Evolutionary conservation across 92 coral and sea anemone genomes (phyloP).

Genomic region (Paragorgia papillata): DNA sequence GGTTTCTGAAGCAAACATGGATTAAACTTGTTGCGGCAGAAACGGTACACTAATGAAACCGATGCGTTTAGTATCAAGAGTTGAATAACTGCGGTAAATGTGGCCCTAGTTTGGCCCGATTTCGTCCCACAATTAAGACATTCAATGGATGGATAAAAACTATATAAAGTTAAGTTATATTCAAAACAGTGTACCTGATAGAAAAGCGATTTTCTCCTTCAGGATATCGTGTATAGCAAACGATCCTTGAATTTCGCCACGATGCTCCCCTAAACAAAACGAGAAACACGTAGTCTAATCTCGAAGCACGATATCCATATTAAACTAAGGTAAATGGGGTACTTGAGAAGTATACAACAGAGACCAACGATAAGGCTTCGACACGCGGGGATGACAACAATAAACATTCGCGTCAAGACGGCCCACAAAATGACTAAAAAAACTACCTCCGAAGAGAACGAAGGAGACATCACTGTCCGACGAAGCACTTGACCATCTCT

Average conservation of each 20-base stretch:
- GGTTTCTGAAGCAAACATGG: background rate
- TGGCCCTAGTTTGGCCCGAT: constrained; percentile 7
- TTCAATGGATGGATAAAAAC: no score
- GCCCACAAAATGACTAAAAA: background rate
- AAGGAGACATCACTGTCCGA: constrained; percentile 99
- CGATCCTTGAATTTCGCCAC: constrained; percentile 84
- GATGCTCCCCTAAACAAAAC: constrained; percentile 71
- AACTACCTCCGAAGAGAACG: constrained; percentile 78
- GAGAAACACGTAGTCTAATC: constrained; percentile 41
- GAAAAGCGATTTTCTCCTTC: constrained; percentile 84
- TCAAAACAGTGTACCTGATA: no score
- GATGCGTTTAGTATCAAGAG: constrained; percentile 1
- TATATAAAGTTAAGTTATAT: no score
- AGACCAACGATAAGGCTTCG: no score
- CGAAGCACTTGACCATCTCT: constrained; percentile 99
- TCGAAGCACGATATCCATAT: background rate
- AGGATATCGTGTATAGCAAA: constrained; percentile 82
- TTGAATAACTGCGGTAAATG: constrained; percentile 3
- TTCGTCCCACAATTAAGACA: no score
- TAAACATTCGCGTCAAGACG: constrained; percentile 40
- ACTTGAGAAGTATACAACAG: background rate
- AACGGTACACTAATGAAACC: background rate
- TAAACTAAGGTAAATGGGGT: background rate
- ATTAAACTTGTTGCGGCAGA: constrained; percentile 1
- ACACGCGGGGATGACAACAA: constrained; percentile 39